A percentile compares a stretch with the other conserved stretches of the same genome.
phyloP scores from a whole-genome alignment of 2,113 vertebrate genomes.

The Podilymbus podiceps region DNA sequence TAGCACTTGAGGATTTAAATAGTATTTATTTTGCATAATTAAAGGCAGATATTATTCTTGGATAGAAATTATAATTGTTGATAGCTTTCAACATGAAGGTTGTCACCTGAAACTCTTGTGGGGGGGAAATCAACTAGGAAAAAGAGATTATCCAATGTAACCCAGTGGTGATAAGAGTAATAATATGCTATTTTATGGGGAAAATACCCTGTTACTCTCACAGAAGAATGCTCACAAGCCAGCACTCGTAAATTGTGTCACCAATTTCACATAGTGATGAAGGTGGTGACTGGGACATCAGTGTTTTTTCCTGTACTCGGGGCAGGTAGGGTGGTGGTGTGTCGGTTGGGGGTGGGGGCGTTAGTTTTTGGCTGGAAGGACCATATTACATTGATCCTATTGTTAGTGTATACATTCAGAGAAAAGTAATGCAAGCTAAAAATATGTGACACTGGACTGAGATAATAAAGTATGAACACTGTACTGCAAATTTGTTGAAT shows the following conservation, averaged over 20 bases:
- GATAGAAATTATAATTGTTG: background rate
- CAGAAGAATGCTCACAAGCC: background rate
- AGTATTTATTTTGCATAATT: conserved; percentile 26
- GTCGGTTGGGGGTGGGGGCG: background rate
- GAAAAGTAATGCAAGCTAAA: background rate
- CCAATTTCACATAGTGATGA: background rate
- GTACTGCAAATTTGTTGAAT: background rate
- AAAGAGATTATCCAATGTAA: background rate
- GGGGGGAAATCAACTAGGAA: background rate
- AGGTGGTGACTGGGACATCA: background rate
- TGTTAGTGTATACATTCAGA: background rate
- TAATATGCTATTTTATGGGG: background rate
- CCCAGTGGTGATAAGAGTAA: background rate
- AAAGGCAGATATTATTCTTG: background rate
- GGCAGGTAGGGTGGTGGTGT: too few species aligned
- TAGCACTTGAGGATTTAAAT: background rate
- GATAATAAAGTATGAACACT: background rate
- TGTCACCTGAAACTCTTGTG: background rate
- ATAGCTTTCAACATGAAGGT: background rate
- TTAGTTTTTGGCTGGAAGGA: background rate
- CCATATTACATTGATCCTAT: background rate
- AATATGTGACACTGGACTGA: background rate
- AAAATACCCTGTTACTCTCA: background rate
- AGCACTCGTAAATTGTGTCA: background rate
- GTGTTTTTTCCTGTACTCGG: background rate